These are phyloP conservation scores for Esox lucius DNA, from an alignment of 2,797 vertebrate genomes.

Conservation along the genomic window DNA sequence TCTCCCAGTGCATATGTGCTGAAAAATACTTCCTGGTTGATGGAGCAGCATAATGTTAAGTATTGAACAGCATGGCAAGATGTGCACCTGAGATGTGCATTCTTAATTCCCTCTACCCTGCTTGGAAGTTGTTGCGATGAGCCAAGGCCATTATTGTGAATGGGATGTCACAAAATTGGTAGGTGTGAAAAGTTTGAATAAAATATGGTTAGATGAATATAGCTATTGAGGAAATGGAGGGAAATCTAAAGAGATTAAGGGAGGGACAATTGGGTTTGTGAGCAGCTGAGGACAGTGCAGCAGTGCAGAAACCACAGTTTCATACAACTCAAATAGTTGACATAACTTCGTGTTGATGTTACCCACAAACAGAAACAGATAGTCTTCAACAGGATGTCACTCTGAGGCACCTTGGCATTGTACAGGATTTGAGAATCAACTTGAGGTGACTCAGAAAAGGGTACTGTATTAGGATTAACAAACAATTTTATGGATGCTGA, in stretches of 20 bases:
- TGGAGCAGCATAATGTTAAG: no score
- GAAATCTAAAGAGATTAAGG: neutral
- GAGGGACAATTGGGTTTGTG: neutral
- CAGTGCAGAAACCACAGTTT: constrained; percentile 1
- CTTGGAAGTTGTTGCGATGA: no score
- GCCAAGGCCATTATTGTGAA: no score
- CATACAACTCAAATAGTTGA: neutral
- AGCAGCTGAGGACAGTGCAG: neutral
- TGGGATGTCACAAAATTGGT: no score
- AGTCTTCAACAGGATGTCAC: neutral
- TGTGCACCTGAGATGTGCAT: no score
- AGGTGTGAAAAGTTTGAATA: neutral
- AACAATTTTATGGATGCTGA: neutral
- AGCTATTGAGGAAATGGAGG: neutral
- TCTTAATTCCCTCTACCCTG: no score
- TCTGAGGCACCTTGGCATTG: neutral
- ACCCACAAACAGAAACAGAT: neutral
- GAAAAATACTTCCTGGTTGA: no score
- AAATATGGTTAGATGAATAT: no score
- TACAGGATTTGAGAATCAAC: neutral
- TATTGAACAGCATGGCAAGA: no score
- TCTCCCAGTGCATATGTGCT: no score
- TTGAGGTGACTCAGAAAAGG: neutral
- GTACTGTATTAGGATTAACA: neutral
- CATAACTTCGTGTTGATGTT: neutral